Evolutionary conservation across 2,797 vertebrate species (phyloP).

Genomic region (Pseudomugil gertrudae): DNA sequence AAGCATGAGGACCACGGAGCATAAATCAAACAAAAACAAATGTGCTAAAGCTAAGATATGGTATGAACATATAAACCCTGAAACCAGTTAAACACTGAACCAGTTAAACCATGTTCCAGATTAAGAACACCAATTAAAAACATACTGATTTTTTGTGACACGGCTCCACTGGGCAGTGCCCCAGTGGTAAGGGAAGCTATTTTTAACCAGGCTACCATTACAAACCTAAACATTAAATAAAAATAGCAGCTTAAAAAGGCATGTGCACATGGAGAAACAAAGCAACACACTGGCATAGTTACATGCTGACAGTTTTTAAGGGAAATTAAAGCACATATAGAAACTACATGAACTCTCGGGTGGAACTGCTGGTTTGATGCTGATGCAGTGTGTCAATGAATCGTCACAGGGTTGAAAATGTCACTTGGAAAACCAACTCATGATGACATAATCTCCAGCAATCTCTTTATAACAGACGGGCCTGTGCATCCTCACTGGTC

Average conservation of each 20-base stretch:
- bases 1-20: conserved; percentile 36
- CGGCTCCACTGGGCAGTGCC: conserved; percentile 5
- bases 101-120: conserved; percentile 22
- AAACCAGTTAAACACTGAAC: conserved; percentile 18
- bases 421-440: neutral
- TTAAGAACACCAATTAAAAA: conserved; percentile 27
- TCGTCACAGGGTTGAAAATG: neutral
- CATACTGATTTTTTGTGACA: conserved; percentile 36
- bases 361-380: conserved; percentile 25
- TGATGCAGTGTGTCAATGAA: conserved; percentile 32
- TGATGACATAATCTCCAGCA: neutral
- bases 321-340: conserved; percentile 9
- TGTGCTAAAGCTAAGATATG: conserved; percentile 36
- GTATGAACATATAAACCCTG: conserved; percentile 14
- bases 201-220: conserved; percentile 28
- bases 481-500: neutral
- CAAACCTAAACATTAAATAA: conserved; percentile 27
- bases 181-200: conserved; percentile 37
- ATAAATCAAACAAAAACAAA: conserved; percentile 41
- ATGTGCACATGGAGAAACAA: conserved; percentile 14
- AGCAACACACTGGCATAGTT: conserved; percentile 1
- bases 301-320: conserved; percentile 1
- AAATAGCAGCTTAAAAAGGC: conserved; percentile 22
- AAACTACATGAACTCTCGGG: conserved; percentile 8
- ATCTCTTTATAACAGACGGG: neutral